Base-by-base conservation (phyloP, 2,113 vertebrate species). In the Neolamprologus tretocephalus region DNA sequence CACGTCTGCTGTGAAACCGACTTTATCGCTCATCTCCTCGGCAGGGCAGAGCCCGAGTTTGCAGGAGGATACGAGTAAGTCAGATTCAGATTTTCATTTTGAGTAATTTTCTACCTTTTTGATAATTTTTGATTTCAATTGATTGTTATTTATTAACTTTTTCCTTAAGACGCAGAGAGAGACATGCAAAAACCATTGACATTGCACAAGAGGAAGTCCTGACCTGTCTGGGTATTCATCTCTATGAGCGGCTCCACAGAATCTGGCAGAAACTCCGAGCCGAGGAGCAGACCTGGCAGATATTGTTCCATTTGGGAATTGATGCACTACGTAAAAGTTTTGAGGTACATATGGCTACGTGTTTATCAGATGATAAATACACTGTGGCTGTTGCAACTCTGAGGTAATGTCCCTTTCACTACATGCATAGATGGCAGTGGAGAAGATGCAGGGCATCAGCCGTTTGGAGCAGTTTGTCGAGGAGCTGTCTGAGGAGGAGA, bases 151-250 rank as follows among this genome's bases (percentile, higher is more conserved):
- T 35, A 8, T 42, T 16, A 31, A 3, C 17, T 28, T 12, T 19
- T 51, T 55, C 86, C 84, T 83, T 9, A 88, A 99, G 98, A 86
- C 96, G 98, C 53, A 97, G 98, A 93, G 98, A 99, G 94, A 97
- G 98, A 85, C 99, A 99, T 87, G 98, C 99, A 84, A 99, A 99
- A 95, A 99, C 99, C 83, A 99, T 99, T 92, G 99, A 99, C 84
- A 97, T 99, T 87, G 99, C 99, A 88, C 99, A 99, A 96, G 98
- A 99, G 94, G 99, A 99, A 95, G 99, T 99, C 88, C 95, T 99
- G 87, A 99, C 98, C 68, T 99, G 98, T 95, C 95, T 99, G 94
- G 99, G 98, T 35, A 98, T 99, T 95, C 98, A 99, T 89, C 97
- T 99, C 10, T 99, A 98, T 42, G 98, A 99, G 95, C 96, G 99